Base-by-base conservation (phyloP, 2,888 invertebrate genomes). In the Galerucella pusilla region DNA sequence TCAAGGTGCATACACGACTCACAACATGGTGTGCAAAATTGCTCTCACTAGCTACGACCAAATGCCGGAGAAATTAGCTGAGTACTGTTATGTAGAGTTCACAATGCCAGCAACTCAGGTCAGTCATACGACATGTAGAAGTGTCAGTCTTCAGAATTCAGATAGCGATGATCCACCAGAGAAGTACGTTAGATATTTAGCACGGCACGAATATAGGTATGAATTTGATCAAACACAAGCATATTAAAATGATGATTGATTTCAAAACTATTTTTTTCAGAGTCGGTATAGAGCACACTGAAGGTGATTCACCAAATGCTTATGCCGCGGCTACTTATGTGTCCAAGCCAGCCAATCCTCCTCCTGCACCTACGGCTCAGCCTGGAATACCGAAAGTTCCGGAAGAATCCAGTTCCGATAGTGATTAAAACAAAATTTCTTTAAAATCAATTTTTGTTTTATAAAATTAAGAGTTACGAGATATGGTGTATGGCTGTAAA, bases 1-100 rank as follows among this genome's bases (percentile, higher is more conserved):
- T 80, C 98, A 99, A 91, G 99, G 97, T 71, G 99, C 99, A 28
- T 99, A 99, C 89, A 99, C 99, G 78, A 97, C 96, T 25, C 99
- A 99, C 90, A 94, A 97, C 87, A 92, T 99, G 89, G 95, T 96
- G 78, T 96, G 97, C 85, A 93, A 96, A 77, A 93, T 99, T 91
- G 96, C 97, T 77, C 91, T 99, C 80, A 98, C 98, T 28, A 97
- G 97, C 66, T 99, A 96, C 89, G 99, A 99, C 89, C 96, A 98
- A 89, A 93, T 99, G 85, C 99, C 99, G 42, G 97, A 96, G 79
- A 93, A 95, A 87, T 91, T 98, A 86, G 94, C 97, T 77, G 94
- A 94, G 81, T 94, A 92, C 88, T 96, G 96, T 82, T 92, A 92
- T 86, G 97, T 99, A 49, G 98, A 99, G 89, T 99, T 98, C 89